A percentile compares a stretch with the other conserved stretches of the same genome.
These are phyloP conservation scores for Ictalurus furcatus DNA, from an alignment of 2,113 vertebrate species.

Conservation along the genomic window DNA sequence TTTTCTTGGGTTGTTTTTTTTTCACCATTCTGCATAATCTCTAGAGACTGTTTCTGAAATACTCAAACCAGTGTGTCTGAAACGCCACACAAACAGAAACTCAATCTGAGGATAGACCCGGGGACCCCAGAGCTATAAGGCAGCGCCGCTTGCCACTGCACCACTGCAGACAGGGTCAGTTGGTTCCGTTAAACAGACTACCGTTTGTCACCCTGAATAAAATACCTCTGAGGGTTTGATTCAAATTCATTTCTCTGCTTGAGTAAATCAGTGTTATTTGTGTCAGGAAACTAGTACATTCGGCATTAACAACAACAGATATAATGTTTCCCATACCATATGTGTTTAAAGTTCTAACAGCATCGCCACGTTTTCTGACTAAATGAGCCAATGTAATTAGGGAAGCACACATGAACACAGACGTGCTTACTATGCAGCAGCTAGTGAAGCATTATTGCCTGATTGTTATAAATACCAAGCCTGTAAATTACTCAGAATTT, in stretches of 20 bases:
- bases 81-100: not conserved
- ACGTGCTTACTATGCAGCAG: not conserved
- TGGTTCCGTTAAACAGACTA: not conserved
- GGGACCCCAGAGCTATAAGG: too few species aligned
- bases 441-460: not conserved
- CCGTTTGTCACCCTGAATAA: not conserved
- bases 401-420: not conserved
- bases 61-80: too few species aligned
- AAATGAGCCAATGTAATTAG: not conserved
- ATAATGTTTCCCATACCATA: not conserved
- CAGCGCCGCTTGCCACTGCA: too few species aligned
- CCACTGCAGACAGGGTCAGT: too few species aligned
- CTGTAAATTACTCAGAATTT: not conserved
- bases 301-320: not conserved
- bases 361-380: not conserved
- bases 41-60: too few species aligned
- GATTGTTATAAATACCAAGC: too few species aligned
- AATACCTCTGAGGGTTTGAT: not conserved
- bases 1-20: too few species aligned
- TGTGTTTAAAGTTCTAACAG: not conserved
- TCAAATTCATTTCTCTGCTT: not conserved
- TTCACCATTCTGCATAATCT: too few species aligned
- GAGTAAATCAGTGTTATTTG: not conserved
- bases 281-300: not conserved
- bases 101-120: not conserved